Conservation (phyloP, 2,113 vertebrate genomes). For the Thermophis baileyi region DNA sequence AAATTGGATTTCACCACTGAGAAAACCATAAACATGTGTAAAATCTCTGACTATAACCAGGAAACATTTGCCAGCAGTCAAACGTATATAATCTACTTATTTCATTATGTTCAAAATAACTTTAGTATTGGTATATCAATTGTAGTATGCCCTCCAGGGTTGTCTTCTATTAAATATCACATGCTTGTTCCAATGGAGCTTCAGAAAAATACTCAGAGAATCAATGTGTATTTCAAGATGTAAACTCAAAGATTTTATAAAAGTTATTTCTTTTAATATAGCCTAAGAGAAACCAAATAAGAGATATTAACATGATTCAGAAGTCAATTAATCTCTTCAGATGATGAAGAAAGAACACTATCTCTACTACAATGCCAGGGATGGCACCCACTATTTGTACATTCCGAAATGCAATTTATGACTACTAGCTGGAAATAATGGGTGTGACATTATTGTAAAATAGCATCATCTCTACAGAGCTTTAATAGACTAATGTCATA, state of each 20-base stretch:
- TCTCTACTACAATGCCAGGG: constrained; percentile 60
- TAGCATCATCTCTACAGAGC: constrained; percentile 65
- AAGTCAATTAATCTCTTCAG: constrained; percentile 72
- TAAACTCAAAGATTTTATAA: constrained; percentile 48
- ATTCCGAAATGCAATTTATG: constrained; percentile 58
- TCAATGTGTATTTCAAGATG: constrained; percentile 56
- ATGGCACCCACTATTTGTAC: constrained; percentile 71
- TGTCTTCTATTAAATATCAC: constrained; percentile 49
- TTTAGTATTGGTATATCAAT: constrained; percentile 42
- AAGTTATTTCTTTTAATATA: constrained; percentile 34
- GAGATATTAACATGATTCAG: constrained; percentile 67
- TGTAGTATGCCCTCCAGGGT: constrained; percentile 48
- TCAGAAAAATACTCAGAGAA: constrained; percentile 50
- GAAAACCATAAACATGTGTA: constrained; percentile 43
- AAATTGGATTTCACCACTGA: too few species aligned
- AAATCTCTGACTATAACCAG: constrained; percentile 29
- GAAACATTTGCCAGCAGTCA: constrained; percentile 35
- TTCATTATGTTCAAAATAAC: constrained; percentile 44
- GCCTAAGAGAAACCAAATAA: constrained; percentile 63
- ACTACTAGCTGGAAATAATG: constrained; percentile 67
- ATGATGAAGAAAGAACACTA: constrained; percentile 63
- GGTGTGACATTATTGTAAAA: constrained; percentile 72
- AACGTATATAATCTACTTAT: constrained; percentile 19
- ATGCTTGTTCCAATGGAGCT: constrained; percentile 49
- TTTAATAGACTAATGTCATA: constrained; percentile 72